Conservation (phyloP, 2,113 vertebrate species). For the Amazona guildingii region DNA sequence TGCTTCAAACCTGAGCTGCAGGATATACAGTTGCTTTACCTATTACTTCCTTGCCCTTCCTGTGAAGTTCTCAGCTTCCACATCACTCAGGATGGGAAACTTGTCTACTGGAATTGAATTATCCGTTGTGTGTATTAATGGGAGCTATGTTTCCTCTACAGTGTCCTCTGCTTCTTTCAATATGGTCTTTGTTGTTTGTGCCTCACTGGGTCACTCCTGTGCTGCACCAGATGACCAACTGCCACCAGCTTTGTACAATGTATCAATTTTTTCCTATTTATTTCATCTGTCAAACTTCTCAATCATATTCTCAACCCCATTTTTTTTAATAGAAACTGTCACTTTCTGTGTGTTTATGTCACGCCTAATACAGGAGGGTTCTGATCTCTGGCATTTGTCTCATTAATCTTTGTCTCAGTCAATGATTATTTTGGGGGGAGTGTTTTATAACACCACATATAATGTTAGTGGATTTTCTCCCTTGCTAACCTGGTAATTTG, state of each 20-base stretch:
- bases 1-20: background rate
- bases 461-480: background rate
- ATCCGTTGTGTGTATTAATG: background rate
- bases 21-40: background rate
- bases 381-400: background rate
- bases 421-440: background rate
- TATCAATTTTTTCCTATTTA: background rate
- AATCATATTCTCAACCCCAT: background rate
- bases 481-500: background rate
- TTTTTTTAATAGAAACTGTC: background rate
- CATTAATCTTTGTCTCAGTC: background rate
- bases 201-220: background rate
- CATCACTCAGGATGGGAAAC: accelerated
- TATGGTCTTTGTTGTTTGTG: background rate
- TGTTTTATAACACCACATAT: background rate
- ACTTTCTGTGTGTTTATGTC: background rate
- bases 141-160: background rate
- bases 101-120: background rate
- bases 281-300: background rate
- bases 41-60: background rate
- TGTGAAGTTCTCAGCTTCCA: background rate
- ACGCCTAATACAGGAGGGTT: background rate
- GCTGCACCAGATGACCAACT: accelerated
- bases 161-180: background rate
- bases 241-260: background rate